Evolutionary conservation across 2,113 vertebrate genomes (phyloP), one percentile per base, ranked within the genome.

Genomic region (Tragelaphus scriptus): DNA sequence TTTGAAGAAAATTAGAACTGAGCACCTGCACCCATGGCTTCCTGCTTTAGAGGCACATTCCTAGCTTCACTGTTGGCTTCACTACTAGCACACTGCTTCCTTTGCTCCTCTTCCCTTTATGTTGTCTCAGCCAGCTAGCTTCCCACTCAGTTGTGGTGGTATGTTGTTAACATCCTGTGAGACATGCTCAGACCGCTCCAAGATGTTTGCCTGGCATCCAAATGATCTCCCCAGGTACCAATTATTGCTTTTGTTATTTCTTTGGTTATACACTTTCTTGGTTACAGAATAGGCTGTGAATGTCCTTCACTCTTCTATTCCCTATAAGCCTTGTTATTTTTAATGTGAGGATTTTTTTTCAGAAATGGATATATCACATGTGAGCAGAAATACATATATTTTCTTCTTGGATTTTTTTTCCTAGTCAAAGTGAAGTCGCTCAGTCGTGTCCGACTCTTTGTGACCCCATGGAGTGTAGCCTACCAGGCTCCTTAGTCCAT

Each of bases 1-100:
- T 92, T 91, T 80, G 85, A 85, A 91, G 93, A 86, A 77, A 87
- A 96, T 95, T 58, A 81, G 56, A 91, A 89, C 68, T 32, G 87
- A 91, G 40, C 9, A 47, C 8, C 21, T 91, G 7, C 4, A 40
- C 4, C 26, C n/a, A 84, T 51, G 47, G 12, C 51, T 87, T 25
- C 26, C 21, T 81, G 49, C 17, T 15, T 30, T 23, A 56, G 40
- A 82, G 30, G 75, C 40, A 30, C 30, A 87, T 32, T 6, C 11
- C 14, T 32, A 30, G 56, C 51, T 55, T 81, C 79, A 30, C 79
- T 10, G 32, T 95, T 17, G 71, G 36, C 93, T 86, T 96, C 12
- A 19, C 8, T 16, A 55, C 58, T 36, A 21, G 30, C 32, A 68
- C 63, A 2, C 47, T 68, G 51, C 61, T 77, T 68, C 44, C 61